Evolutionary conservation across 2,797 vertebrate species (phyloP).

Genomic region (Sebastes miniatus): DNA sequence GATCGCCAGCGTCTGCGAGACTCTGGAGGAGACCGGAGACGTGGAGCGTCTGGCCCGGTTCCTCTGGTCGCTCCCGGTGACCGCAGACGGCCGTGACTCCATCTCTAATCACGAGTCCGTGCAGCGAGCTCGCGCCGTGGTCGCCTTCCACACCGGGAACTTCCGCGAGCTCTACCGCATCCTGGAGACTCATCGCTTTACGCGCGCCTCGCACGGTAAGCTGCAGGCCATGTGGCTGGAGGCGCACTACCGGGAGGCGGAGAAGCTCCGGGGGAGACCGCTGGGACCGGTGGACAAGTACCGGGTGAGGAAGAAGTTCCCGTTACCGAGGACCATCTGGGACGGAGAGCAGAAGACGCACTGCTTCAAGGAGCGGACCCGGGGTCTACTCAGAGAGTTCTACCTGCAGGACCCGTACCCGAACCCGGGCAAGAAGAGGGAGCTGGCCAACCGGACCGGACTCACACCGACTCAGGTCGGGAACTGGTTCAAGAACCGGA

Average conservation of each 20-base stretch:
- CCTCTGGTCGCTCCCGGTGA: conserved; percentile 96
- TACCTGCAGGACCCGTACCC: conserved; percentile 99
- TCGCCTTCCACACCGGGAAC: conserved; percentile 96
- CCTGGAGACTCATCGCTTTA: conserved; percentile 97
- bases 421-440: conserved; percentile 97
- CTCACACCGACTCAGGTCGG: conserved; percentile 97
- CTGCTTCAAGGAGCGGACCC: conserved; percentile 98
- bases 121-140: conserved; percentile 94
- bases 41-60: conserved; percentile 96
- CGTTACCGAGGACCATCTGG: conserved; percentile 97
- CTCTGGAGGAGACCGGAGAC: conserved; percentile 98
- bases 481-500: conserved; percentile 99
- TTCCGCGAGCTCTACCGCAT: conserved; percentile 97
- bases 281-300: conserved; percentile 98
- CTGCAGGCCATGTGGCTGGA: conserved; percentile 99
- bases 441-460: conserved; percentile 96
- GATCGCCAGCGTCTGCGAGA: conserved; percentile 98
- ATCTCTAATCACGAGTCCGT: conserved; percentile 98
- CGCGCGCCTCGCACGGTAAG: conserved; percentile 96
- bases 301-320: conserved; percentile 98
- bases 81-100: conserved; percentile 92
- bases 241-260: conserved; percentile 97
- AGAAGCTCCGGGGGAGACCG: conserved; percentile 93
- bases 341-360: conserved; percentile 99
- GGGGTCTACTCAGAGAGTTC: conserved; percentile 96